These are phyloP conservation scores for Gymnocheta viridis DNA, from an alignment of 2,888 invertebrate genomes.

Conservation along the genomic window DNA sequence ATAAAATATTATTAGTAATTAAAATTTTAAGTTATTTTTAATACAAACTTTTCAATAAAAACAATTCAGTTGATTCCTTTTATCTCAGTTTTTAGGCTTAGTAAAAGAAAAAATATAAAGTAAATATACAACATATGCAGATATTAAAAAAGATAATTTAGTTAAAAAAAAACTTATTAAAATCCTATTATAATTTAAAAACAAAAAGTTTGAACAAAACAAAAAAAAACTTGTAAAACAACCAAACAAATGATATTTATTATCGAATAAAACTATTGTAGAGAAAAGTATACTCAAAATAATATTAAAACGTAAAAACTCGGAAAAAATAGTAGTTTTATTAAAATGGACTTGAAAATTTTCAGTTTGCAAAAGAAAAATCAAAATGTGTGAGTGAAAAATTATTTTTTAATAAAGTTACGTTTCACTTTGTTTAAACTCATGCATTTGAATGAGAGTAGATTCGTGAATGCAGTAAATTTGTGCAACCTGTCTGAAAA, in stretches of 20 bases:
- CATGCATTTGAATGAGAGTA: not conserved
- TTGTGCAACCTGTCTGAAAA: no score
- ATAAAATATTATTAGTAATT: not conserved
- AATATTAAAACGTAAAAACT: not conserved
- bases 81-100: constrained; percentile 48
- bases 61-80: constrained; percentile 51
- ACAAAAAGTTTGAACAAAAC: not conserved
- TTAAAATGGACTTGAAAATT: not conserved
- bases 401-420: not conserved
- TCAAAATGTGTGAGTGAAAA: not conserved
- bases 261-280: not conserved
- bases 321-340: not conserved
- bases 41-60: constrained; percentile 19
- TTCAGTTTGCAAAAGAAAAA: not conserved
- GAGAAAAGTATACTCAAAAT: not conserved
- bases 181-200: constrained; percentile 7
- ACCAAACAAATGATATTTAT: not conserved
- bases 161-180: constrained; percentile 28
- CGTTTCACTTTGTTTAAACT: not conserved
- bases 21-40: constrained; percentile 39
- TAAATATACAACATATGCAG: not conserved
- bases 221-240: constrained; percentile 11
- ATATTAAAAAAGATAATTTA: constrained; percentile 18
- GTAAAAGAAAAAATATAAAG: not conserved
- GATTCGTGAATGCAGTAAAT: not conserved